A percentile compares a stretch with the other conserved stretches of the same genome.
Evolutionary conservation across 2,797 vertebrate genomes (phyloP).

Genomic region (Enteromius anoplus): DNA sequence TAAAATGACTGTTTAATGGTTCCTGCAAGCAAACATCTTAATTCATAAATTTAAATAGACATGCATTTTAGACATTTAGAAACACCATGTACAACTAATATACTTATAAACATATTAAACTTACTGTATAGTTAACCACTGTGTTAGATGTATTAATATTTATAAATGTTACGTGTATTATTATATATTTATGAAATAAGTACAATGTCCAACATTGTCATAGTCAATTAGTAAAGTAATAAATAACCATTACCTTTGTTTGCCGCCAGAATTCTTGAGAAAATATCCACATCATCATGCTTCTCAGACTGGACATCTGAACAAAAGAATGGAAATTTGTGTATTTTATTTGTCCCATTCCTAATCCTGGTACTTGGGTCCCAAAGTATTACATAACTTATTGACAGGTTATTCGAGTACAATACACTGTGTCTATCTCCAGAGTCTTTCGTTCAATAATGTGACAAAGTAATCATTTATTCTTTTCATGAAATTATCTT

Average conservation of each 20-base stretch:
- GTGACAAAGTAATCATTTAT: neutral
- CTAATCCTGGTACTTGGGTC: neutral
- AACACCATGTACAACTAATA: neutral
- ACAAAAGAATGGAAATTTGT: neutral
- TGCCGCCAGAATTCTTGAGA: slow-evolving; percentile 44
- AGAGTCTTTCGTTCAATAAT: too few relatives aligned
- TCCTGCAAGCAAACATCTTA: neutral
- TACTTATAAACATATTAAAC: too few relatives aligned
- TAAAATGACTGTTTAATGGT: neutral
- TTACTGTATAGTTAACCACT: too few relatives aligned
- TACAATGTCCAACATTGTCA: neutral
- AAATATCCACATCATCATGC: slow-evolving; percentile 24
- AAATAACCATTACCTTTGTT: slow-evolving; percentile 46
- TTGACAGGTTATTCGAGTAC: neutral
- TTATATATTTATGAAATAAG: neutral
- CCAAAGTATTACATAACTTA: neutral
- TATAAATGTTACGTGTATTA: too few relatives aligned
- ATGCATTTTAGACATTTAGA: neutral
- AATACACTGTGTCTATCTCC: too few relatives aligned
- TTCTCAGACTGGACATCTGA: slow-evolving; percentile 11
- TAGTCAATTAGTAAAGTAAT: neutral
- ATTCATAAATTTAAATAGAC: neutral
- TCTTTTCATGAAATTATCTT: neutral
- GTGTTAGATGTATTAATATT: too few relatives aligned
- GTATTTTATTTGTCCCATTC: neutral